These are phyloP conservation scores for Theristus sp. DNA, from an alignment of 2,888 invertebrate genomes.

Conservation along the genomic window DNA sequence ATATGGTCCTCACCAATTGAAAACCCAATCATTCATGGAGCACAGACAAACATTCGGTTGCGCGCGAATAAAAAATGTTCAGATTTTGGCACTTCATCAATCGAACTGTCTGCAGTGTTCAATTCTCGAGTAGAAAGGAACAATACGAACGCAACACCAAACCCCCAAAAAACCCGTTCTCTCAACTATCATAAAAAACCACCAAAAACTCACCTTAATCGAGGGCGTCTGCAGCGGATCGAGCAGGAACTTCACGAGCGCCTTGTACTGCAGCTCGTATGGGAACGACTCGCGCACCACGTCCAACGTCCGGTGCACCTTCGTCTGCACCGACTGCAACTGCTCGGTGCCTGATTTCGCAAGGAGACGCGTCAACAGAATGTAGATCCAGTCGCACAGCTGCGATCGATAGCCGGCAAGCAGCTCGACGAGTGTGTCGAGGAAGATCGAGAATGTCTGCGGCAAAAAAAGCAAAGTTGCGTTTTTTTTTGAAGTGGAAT, in stretches of 20 bases:
- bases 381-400: conserved; percentile 77
- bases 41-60: no score
- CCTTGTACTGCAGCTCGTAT: conserved; percentile 9
- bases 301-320: conserved; percentile 38
- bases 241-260: conserved; percentile 9
- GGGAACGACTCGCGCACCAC: conserved; percentile 18
- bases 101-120: no score
- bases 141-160: no score
- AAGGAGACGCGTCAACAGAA: conserved; percentile 63
- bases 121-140: no score
- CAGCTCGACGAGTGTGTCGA: conserved; percentile 78
- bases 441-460: conserved; percentile 64
- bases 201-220: conserved; percentile 9
- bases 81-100: no score
- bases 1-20: no score
- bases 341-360: conserved; percentile 66
- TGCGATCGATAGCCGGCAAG: conserved; percentile 66
- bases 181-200: no score
- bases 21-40: no score
- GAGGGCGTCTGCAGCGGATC: conserved; percentile 12
- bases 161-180: no score
- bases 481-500: no score
- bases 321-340: conserved; percentile 70
- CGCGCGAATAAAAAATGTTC: no score
- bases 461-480: not conserved